Conservation (phyloP, 2,797 vertebrate genomes). For the Mallotus villosus region DNA sequence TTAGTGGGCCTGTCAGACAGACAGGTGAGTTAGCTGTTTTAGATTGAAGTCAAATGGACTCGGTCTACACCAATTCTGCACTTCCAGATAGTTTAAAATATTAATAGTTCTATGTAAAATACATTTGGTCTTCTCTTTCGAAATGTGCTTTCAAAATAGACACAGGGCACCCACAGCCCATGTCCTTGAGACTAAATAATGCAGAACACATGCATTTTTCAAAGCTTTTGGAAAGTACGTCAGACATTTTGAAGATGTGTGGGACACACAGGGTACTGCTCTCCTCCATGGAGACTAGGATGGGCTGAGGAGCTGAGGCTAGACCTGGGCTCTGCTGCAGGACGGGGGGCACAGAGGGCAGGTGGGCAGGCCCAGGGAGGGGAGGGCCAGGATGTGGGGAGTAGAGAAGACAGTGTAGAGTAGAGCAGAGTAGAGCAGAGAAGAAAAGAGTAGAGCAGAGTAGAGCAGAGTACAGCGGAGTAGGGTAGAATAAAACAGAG, state of each 20-base stretch:
- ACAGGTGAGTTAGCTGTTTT: constrained; percentile 23
- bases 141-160: constrained; percentile 50
- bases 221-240: constrained; percentile 40
- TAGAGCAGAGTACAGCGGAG: too few species aligned
- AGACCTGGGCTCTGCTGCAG: constrained; percentile 7
- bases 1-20: constrained; percentile 9
- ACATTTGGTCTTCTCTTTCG: constrained; percentile 45
- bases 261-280: constrained; percentile 31
- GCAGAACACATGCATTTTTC: constrained; percentile 67
- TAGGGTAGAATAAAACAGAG: too few species aligned
- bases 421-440: too few species aligned
- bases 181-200: constrained; percentile 62
- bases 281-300: constrained; percentile 25
- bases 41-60: constrained; percentile 37
- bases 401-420: background rate
- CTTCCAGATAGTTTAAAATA: constrained; percentile 35
- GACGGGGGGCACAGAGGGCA: constrained; percentile 1
- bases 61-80: constrained; percentile 15
- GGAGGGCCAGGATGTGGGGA: background rate
- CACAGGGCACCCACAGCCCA: constrained; percentile 32
- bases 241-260: constrained; percentile 51
- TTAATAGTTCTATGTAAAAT: constrained; percentile 49
- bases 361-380: background rate
- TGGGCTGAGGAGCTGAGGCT: constrained; percentile 17
- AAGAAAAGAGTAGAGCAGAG: too few species aligned